Evolutionary conservation across 2,113 vertebrate genomes (phyloP), one percentile per base, ranked within the genome.

Genomic region (Oncorhynchus mykiss): DNA sequence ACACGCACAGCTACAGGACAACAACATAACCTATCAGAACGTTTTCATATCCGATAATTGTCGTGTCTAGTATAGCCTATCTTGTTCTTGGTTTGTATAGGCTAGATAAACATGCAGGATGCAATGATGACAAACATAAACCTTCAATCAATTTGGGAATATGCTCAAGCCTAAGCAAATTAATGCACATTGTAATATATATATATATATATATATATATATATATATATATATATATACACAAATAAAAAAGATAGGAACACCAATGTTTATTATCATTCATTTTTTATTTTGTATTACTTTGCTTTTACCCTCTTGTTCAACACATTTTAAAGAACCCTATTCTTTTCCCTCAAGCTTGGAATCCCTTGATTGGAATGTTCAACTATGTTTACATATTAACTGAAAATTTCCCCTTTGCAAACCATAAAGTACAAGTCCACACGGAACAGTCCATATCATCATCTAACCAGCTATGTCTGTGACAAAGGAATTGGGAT

Each of bases 211-310:
- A 29, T 4, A 29, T 24, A 24, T 24, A 54, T 66, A 4, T 31
- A 62, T 12, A 48, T 5, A 48, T 4, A 29, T 24, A 24, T 24
- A 54, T 66, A 4, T 31, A 62, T 12, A 48, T 5, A 48, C 27
- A 9, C 1, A 49, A n/a, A 70, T 83, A 85, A 84, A 81, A 70
- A 85, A 80, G 71, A 89, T 82, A 48, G 48, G 59, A 70, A 85
- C 24, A 77, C 78, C 25, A 82, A 86, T 90, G 88, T 92, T 91
- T 85, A 94, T 89, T 85, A 94, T 90, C 90, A 93, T 92, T 93
- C 93, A 93, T 92, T 93, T 79, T 79, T 88, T 76, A 54, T 88
- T 88, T 79, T 89, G 89, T 91, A 88, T 88, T 73, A 85, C 82
- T 90, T 91, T 81, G 87, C 89, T 90, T 77, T 85, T 87, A 87